A percentile compares a stretch with the other conserved stretches of the same genome.
Conservation (phyloP, 2,797 vertebrate species). For the Myiothlypis chrysogaster region DNA sequence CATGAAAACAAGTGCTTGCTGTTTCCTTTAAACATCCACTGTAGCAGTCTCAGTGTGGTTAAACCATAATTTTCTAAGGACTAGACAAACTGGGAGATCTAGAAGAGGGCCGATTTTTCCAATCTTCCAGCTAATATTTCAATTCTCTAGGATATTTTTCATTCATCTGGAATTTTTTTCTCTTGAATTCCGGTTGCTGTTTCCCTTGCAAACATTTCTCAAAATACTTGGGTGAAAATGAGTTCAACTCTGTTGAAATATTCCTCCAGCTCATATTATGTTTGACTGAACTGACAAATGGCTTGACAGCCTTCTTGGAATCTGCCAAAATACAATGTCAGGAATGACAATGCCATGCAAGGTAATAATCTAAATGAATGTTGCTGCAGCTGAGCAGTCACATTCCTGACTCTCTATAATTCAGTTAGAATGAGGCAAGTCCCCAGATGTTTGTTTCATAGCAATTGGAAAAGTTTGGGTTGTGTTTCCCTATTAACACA, state of each 20-base stretch:
- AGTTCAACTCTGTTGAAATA: conserved; percentile 26
- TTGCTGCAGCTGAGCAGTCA: background rate
- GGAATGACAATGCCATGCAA: conserved; percentile 8
- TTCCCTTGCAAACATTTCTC: background rate
- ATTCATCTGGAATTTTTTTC: background rate
- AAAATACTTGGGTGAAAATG: background rate
- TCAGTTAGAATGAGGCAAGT: background rate
- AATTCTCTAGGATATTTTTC: background rate
- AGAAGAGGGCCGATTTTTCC: background rate
- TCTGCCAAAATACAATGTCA: conserved; percentile 51
- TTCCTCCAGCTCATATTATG: background rate
- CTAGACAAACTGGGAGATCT: background rate
- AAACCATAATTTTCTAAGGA: background rate
- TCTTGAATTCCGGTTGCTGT: background rate
- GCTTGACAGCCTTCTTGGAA: conserved; percentile 37
- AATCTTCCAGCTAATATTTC: background rate
- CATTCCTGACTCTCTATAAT: background rate
- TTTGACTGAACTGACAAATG: conserved; percentile 58
- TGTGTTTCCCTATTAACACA: background rate
- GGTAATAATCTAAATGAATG: conserved; percentile 20
- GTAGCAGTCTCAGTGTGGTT: background rate
- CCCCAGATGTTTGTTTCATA: background rate
- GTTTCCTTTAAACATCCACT: background rate
- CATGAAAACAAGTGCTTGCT: background rate
- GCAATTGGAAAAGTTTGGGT: background rate